Conservation (phyloP, 2,113 vertebrate genomes). For the Cyanoderma ruficeps region DNA sequence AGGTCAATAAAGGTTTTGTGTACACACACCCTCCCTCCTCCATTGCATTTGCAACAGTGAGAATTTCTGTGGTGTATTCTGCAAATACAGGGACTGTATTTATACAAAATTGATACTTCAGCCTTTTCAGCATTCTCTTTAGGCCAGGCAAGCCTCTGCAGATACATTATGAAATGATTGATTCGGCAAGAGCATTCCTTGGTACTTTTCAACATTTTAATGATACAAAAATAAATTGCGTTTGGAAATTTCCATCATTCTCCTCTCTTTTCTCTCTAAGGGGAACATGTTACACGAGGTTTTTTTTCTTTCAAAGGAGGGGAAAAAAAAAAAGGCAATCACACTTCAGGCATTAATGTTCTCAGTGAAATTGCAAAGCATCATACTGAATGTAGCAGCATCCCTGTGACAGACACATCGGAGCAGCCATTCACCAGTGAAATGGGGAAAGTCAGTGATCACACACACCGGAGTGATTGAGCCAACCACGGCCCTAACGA, state of each 20-base stretch:
- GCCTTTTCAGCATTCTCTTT: constrained; percentile 27
- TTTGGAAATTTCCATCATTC: constrained; percentile 45
- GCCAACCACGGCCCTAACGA: constrained; percentile 37
- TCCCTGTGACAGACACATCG: constrained; percentile 40
- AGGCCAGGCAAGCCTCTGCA: not conserved
- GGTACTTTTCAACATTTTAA: constrained; percentile 12
- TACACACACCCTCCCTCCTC: not conserved
- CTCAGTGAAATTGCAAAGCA: constrained; percentile 45
- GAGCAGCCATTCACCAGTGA: constrained; percentile 41
- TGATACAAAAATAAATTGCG: constrained; percentile 13
- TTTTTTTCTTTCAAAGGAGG: not conserved
- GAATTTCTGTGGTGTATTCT: not conserved
- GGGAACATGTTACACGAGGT: not conserved
- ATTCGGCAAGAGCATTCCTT: constrained; percentile 21
- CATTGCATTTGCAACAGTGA: not conserved
- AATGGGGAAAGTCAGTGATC: constrained; percentile 57
- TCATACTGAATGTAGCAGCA: constrained; percentile 17
- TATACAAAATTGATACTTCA: constrained; percentile 1
- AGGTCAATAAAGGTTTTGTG: not conserved
- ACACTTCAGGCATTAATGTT: constrained; percentile 45
- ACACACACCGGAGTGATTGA: constrained; percentile 56
- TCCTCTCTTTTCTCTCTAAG: not conserved
- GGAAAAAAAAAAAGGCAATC: not conserved
- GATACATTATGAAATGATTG: constrained; percentile 41
- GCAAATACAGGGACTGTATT: not conserved